Percentiles rank a stretch among this genome's conserved stretches.
Conservation (phyloP, 2,113 vertebrate genomes). For the Lampris incognitus region DNA sequence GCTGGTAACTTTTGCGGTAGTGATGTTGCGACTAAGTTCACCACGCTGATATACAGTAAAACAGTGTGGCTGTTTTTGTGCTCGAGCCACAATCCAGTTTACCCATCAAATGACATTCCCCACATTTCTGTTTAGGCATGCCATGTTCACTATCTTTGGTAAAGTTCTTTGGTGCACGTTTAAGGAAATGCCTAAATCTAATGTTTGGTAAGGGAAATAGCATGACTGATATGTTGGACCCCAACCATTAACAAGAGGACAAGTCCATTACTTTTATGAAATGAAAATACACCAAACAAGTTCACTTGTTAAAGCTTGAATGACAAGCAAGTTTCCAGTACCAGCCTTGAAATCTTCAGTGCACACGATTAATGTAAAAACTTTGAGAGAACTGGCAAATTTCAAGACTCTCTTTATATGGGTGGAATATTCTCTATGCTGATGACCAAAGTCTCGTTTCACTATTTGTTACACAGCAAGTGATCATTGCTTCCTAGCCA, state of each 20-base stretch:
- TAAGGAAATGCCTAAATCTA: slow-evolving; percentile 39
- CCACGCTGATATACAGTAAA: slow-evolving; percentile 72
- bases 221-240: slow-evolving; percentile 35
- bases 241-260: slow-evolving; percentile 32
- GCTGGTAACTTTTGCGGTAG: slow-evolving; percentile 13
- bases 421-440: slow-evolving; percentile 26
- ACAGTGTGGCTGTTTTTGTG: slow-evolving; percentile 61
- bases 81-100: slow-evolving; percentile 45
- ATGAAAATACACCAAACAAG: slow-evolving; percentile 31
- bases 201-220: slow-evolving; percentile 32
- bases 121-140: slow-evolving; percentile 29
- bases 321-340: slow-evolving; percentile 23
- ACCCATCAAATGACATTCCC: slow-evolving; percentile 25
- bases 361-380: slow-evolving; percentile 8
- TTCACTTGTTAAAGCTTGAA: slow-evolving; percentile 20
- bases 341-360: slow-evolving; percentile 36
- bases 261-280: slow-evolving; percentile 36
- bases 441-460: slow-evolving; percentile 45
- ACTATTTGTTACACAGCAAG: slow-evolving; percentile 65
- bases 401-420: slow-evolving; percentile 26
- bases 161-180: background rate
- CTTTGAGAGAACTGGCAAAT: slow-evolving; percentile 34
- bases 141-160: slow-evolving; percentile 1
- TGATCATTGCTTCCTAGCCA: slow-evolving; percentile 43
- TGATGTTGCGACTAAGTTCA: slow-evolving; percentile 46